Conservation (phyloP, 2,888 invertebrate species). For the Nymphalis polychloros region DNA sequence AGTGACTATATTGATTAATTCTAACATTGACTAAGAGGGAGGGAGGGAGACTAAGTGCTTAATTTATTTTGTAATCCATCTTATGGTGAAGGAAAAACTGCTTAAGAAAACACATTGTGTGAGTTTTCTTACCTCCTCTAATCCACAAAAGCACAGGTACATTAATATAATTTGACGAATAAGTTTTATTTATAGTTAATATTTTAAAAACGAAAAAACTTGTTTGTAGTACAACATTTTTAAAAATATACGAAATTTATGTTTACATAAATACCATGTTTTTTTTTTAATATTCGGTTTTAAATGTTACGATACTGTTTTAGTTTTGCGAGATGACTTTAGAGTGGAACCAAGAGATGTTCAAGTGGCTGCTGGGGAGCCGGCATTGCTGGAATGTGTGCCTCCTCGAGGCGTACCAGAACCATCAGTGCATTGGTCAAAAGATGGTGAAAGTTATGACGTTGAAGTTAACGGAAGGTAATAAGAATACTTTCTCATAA, state of each 20-base stretch:
- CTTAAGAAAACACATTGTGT: too few species aligned
- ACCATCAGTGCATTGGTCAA: constrained; percentile 95
- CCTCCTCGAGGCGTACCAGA: constrained; percentile 98
- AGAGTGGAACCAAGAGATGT: constrained; percentile 94
- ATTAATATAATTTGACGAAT: too few species aligned
- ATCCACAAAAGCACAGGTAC: too few species aligned
- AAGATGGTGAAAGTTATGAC: constrained; percentile 84
- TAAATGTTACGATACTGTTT: constrained; percentile 41
- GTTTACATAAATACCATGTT: neutral
- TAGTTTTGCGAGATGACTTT: constrained; percentile 98
- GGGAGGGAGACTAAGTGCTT: too few species aligned
- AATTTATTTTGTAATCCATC: too few species aligned
- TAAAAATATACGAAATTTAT: too few species aligned
- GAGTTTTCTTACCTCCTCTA: too few species aligned
- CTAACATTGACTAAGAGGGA: too few species aligned
- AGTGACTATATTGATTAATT: neutral
- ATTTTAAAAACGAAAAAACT: too few species aligned
- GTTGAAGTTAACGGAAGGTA: constrained; percentile 84
- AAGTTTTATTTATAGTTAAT: too few species aligned
- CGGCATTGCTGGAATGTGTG: constrained; percentile 94
- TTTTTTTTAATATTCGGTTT: neutral
- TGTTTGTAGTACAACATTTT: too few species aligned
- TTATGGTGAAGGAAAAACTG: too few species aligned
- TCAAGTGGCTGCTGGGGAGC: constrained; percentile 95
- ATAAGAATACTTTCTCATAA: neutral